Evolutionary conservation across 2,888 invertebrate genomes (phyloP), one percentile per base, ranked within the genome.

Genomic region (Calliopum simillimum): DNA sequence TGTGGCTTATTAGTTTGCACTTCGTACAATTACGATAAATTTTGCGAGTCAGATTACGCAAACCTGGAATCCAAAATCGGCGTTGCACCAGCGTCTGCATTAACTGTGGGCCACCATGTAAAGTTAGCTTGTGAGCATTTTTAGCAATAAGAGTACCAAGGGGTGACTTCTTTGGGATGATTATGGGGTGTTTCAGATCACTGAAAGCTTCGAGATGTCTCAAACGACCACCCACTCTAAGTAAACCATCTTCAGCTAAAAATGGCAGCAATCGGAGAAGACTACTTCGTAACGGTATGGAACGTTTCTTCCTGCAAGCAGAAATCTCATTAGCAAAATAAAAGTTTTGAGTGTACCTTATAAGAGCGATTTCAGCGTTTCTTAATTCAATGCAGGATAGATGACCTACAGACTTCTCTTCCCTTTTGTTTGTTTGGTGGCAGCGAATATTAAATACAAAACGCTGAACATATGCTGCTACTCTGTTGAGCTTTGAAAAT

Each of bases 1-100:
- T n/a, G 33, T 56, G 55, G 33, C 56, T 63, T 14, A 69, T 8
- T 8, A 46, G 47, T 25, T 55, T 63, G 55, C 68, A 68, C 2
- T 23, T 21, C 2, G 43, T 11, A 23, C 61, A 68, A 13, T 59
- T n/a, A 14, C 46, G 63, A 33, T 63, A 64, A 14, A 58, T 53
- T 3, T 13, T 13, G 5, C 56, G 56, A 11, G 23, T 25, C 5
- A 56, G 21, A 56, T 58, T 64, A 12, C 69, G 63, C n/a, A 44
- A 16, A 49, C 69, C 63, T 3, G 55, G 19, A 4, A 69, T 49
- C 56, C 64, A 63, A 16, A 69, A 69, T 4, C 63, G 46, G 1
- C 63, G 49, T 41, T 53, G 33, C 21, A 25, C 6, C 25, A 53
- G 14, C 4, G 53, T n/a, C 4, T 53, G 25, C 43, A 51, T 25